Percentiles rank a stretch among this genome's conserved stretches.
Conservation (phyloP, 2,797 vertebrate genomes). For the Platalea minor region DNA sequence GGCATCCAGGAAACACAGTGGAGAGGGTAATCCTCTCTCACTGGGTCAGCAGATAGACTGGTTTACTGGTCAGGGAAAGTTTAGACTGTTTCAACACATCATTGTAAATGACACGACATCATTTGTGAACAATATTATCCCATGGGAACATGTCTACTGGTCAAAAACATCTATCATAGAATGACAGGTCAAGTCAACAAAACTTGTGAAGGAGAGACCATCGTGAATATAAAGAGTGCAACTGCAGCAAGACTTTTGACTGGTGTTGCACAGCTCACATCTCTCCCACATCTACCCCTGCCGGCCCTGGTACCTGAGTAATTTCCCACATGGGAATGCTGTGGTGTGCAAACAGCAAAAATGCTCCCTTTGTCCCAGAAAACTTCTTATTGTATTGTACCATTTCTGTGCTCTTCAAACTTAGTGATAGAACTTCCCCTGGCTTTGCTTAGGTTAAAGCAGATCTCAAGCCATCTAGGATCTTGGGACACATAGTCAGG, state of each 20-base stretch:
- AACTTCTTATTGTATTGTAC: not conserved
- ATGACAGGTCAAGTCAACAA: constrained; percentile 1
- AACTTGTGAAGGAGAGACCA: not conserved
- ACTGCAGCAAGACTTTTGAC: not conserved
- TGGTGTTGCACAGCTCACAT: not conserved
- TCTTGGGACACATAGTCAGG: not conserved
- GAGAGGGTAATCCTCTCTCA: not conserved
- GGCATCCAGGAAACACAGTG: not conserved
- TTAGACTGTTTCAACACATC: not conserved
- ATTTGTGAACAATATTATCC: constrained; percentile 10
- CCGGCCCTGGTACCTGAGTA: too few relatives aligned
- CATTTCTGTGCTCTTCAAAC: not conserved
- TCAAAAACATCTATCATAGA: not conserved
- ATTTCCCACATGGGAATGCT: not conserved
- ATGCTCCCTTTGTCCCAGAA: not conserved
- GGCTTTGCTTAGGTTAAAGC: not conserved
- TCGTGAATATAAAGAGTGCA: not conserved
- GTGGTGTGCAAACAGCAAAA: not conserved
- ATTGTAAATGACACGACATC: not conserved
- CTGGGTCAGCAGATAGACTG: not conserved
- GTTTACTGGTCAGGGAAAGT: not conserved
- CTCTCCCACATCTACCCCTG: not conserved
- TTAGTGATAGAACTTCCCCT: not conserved
- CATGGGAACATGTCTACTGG: not conserved
- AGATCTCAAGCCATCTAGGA: not conserved